phyloP scores from a whole-genome alignment of 2,888 invertebrate species.

The Acronicta alni region DNA sequence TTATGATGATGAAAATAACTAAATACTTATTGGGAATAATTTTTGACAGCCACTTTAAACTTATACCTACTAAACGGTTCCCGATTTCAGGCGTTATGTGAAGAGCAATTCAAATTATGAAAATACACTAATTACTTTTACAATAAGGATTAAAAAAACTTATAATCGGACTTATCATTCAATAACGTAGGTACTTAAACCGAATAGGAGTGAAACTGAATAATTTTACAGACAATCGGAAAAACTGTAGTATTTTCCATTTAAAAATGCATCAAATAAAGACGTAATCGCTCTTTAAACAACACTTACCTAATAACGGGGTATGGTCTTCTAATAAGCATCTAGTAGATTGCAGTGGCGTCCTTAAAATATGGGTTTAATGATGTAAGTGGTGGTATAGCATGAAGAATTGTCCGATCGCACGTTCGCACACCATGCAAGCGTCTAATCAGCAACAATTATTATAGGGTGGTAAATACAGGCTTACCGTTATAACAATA shows the following conservation, averaged over 20 bases:
- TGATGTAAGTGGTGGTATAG: conserved; percentile 63
- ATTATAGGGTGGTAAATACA: conserved; percentile 51
- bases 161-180: background rate
- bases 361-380: conserved; percentile 65
- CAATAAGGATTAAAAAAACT: too few species aligned
- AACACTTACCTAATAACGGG: conserved; percentile 65
- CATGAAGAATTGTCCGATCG: conserved; percentile 51
- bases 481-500: conserved; percentile 13
- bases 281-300: conserved; percentile 54
- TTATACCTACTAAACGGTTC: too few species aligned
- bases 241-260: conserved; percentile 20
- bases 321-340: conserved; percentile 53
- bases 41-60: too few species aligned
- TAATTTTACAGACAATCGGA: background rate
- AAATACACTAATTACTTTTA: too few species aligned
- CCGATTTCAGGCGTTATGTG: too few species aligned
- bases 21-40: too few species aligned
- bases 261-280: conserved; percentile 36
- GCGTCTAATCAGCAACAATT: conserved; percentile 55
- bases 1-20: too few species aligned
- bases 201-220: background rate
- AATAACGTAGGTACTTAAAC: background rate
- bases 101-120: too few species aligned
- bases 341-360: conserved; percentile 41
- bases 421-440: conserved; percentile 37